phyloP scores from a whole-genome alignment of 2,888 invertebrate species.

The Orchesella flavescens region DNA sequence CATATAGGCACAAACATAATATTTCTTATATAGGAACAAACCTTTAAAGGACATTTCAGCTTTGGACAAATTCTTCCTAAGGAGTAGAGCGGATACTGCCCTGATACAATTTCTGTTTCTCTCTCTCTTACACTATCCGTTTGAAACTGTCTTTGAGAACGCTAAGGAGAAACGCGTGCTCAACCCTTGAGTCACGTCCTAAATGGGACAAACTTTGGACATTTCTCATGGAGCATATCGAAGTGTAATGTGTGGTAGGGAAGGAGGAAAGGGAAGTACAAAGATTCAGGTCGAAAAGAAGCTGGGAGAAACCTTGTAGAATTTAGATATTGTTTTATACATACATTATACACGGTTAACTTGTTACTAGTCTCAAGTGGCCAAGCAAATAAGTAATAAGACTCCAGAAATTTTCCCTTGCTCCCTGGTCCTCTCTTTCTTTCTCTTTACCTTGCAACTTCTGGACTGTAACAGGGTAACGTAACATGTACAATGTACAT shows the following conservation, averaged over 20 bases:
- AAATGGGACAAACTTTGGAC: constrained; percentile 64
- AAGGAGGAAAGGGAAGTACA: background rate
- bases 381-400: constrained; percentile 51
- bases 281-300: constrained; percentile 26
- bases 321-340: background rate
- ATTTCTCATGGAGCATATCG: constrained; percentile 62
- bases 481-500: too few species aligned
- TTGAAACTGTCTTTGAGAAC: background rate
- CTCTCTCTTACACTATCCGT: constrained; percentile 14
- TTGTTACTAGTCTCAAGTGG: constrained; percentile 32
- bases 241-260: constrained; percentile 32
- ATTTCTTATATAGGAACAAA: too few species aligned
- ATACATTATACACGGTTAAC: constrained; percentile 32
- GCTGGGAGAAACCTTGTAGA: constrained; percentile 1
- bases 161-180: constrained; percentile 48
- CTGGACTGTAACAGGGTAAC: background rate
- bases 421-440: background rate
- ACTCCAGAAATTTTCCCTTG: constrained; percentile 18
- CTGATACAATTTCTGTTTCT: constrained; percentile 33
- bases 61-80: too few species aligned
- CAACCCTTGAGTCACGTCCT: constrained; percentile 63
- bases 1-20: background rate
- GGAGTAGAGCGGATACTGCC: background rate
- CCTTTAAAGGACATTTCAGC: too few species aligned
- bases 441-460: constrained; percentile 19